Percentiles rank a stretch among this genome's conserved stretches.
These are phyloP conservation scores for Spodoptera frugiperda DNA, from an alignment of 1,140 invertebrate species.

Conservation along the genomic window DNA sequence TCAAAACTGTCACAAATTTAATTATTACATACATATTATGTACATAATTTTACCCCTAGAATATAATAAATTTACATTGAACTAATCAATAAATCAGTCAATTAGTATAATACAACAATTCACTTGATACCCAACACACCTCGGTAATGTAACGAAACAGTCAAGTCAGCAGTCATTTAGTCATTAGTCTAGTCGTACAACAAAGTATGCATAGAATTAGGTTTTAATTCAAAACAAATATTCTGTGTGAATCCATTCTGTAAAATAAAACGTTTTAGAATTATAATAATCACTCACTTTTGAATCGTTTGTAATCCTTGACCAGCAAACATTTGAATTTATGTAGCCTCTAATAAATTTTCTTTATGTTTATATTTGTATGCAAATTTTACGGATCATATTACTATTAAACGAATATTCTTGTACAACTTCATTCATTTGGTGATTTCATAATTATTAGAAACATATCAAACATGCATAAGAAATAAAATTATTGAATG, in stretches of 20 bases:
- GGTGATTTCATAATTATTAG: neutral
- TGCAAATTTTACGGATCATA: neutral
- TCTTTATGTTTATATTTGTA: neutral
- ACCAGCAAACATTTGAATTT: neutral
- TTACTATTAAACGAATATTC: neutral
- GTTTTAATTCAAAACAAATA: no score
- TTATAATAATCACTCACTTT: neutral
- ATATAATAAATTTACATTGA: conserved; percentile 51
- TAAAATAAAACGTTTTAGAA: neutral
- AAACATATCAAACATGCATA: neutral
- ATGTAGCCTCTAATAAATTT: conserved; percentile 8
- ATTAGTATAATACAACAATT: conserved; percentile 62
- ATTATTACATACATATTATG: conserved; percentile 54
- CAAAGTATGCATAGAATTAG: neutral
- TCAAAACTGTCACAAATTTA: conserved; percentile 41
- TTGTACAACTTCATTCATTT: conserved; percentile 6
- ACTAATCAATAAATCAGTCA: conserved; percentile 67
- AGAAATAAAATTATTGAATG: conserved; percentile 8
- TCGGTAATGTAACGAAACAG: conserved; percentile 29
- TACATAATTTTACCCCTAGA: conserved; percentile 54
- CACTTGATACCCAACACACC: conserved; percentile 34
- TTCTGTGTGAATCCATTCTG: neutral
- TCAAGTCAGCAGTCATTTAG: conserved; percentile 19
- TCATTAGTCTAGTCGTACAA: conserved; percentile 4
- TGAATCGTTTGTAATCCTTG: no score